Evolutionary conservation across 92 coral and sea anemone species (phyloP).

Genomic region (Chrysogorgia sp.): DNA sequence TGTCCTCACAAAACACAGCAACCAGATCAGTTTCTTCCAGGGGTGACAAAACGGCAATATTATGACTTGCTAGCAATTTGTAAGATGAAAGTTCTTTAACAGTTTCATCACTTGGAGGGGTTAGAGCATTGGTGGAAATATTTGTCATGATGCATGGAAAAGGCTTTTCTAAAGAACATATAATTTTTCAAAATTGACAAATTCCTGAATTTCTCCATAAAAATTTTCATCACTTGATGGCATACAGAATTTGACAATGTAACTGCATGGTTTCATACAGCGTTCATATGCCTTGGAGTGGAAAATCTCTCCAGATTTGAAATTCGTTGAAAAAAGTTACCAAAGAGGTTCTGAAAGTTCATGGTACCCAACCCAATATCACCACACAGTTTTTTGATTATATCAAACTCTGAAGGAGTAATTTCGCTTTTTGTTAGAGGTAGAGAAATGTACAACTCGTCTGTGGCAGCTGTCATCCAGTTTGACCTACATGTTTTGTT

Average conservation of each 20-base stretch:
- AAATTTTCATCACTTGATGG: constrained; percentile 32
- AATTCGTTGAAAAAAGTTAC: constrained; percentile 30
- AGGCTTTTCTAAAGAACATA: constrained; percentile 49
- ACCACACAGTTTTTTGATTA: constrained; percentile 28
- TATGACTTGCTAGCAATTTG: constrained; percentile 48
- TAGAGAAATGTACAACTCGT: constrained; percentile 31
- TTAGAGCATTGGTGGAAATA: constrained; percentile 47
- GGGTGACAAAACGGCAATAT: constrained; percentile 35
- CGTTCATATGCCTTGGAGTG: constrained; percentile 51
- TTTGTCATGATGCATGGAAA: constrained; percentile 42
- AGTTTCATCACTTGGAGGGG: constrained; percentile 41
- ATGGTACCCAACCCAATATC: constrained; percentile 26
- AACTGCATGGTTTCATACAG: constrained; percentile 55
- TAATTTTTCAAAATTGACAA: constrained; percentile 18
- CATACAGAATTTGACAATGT: constrained; percentile 48
- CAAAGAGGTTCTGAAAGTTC: constrained; percentile 18
- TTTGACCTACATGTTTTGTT: constrained; percentile 34
- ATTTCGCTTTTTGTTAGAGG: constrained; percentile 26
- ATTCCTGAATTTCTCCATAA: constrained; percentile 58
- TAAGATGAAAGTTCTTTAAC: constrained; percentile 27
- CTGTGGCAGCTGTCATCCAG: constrained; percentile 47
- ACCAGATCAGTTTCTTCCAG: constrained; percentile 30
- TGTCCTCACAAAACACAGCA: constrained; percentile 24
- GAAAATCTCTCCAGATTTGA: constrained; percentile 31
- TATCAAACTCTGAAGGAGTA: constrained; percentile 45